These are phyloP conservation scores for Osmerus mordax DNA, from an alignment of 2,113 vertebrate species.

Conservation along the genomic window DNA sequence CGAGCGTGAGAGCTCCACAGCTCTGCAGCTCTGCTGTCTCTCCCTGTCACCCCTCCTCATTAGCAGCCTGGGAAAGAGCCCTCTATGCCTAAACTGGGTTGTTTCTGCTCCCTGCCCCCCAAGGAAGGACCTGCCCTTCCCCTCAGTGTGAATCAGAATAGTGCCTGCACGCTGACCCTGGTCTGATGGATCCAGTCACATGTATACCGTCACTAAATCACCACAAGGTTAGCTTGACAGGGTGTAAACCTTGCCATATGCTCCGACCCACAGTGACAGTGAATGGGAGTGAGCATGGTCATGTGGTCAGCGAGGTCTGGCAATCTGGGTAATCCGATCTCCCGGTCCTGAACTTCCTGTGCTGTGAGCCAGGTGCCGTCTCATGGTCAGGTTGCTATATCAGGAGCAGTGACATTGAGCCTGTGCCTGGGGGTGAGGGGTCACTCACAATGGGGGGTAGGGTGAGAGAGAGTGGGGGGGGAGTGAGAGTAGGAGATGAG, in stretches of 20 bases:
- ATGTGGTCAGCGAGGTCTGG: too few relatives aligned
- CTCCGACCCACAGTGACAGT: slow-evolving; percentile 24
- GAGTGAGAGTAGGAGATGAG: not conserved
- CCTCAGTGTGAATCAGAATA: not conserved
- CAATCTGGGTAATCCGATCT: too few relatives aligned
- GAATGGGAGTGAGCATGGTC: slow-evolving; percentile 21
- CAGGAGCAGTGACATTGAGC: slow-evolving; percentile 47
- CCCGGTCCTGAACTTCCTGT: slow-evolving; percentile 41
- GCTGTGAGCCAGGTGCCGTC: slow-evolving; percentile 5
- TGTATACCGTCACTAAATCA: slow-evolving; percentile 4
- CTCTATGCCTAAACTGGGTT: too few relatives aligned
- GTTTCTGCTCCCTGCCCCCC: not conserved
- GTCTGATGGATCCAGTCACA: not conserved
- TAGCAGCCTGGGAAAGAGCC: not conserved
- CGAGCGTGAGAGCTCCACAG: not conserved
- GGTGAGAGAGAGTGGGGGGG: not conserved
- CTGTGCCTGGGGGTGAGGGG: slow-evolving; percentile 13
- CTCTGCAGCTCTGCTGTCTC: not conserved
- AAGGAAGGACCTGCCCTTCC: not conserved
- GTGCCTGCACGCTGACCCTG: not conserved
- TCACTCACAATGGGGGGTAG: slow-evolving; percentile 12
- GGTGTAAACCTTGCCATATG: not conserved
- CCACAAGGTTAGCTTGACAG: slow-evolving; percentile 3
- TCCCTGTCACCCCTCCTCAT: not conserved
- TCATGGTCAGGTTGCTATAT: slow-evolving; percentile 40